Conservation (phyloP, 2,888 invertebrate genomes). For the Phortica magna region DNA sequence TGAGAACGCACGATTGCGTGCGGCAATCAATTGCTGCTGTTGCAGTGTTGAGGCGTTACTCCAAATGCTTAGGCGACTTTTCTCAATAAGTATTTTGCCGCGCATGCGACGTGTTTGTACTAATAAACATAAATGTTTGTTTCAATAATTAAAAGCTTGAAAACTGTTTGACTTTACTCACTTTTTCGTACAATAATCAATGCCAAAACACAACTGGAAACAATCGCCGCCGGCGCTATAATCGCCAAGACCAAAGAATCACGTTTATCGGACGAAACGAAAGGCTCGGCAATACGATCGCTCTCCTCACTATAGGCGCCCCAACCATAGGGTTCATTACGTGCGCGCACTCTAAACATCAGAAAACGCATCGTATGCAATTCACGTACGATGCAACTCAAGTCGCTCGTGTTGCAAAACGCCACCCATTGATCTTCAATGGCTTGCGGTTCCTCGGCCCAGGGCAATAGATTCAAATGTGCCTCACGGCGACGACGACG, state of each 20-base stretch:
- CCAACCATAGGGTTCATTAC: conserved; percentile 87
- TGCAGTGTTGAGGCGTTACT: conserved; percentile 93
- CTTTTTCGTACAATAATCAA: conserved; percentile 69
- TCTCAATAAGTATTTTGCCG: conserved; percentile 84
- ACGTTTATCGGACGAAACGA: conserved; percentile 74
- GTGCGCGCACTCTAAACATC: conserved; percentile 87
- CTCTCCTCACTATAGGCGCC: conserved; percentile 87
- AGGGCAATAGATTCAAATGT: conserved; percentile 75
- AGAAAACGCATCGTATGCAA: conserved; percentile 81
- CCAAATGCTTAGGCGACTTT: conserved; percentile 80
- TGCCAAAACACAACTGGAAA: conserved; percentile 72
- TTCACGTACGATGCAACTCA: conserved; percentile 88
- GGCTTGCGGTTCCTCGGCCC: conserved; percentile 81
- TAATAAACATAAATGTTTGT: conserved; percentile 66
- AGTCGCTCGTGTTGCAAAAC: conserved; percentile 87
- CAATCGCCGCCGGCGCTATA: conserved; percentile 80
- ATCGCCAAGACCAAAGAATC: conserved; percentile 82
- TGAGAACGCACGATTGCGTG: conserved; percentile 83
- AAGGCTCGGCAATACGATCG: conserved; percentile 78
- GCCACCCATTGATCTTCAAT: conserved; percentile 81
- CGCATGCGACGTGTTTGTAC: conserved; percentile 83
- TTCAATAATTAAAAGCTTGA: neutral
- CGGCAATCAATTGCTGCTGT: conserved; percentile 82
- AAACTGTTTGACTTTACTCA: conserved; percentile 55
- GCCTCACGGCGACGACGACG: conserved; percentile 53